These are phyloP conservation scores for Drosophila bocki DNA, from an alignment of 1,140 invertebrate genomes.

Conservation along the genomic window DNA sequence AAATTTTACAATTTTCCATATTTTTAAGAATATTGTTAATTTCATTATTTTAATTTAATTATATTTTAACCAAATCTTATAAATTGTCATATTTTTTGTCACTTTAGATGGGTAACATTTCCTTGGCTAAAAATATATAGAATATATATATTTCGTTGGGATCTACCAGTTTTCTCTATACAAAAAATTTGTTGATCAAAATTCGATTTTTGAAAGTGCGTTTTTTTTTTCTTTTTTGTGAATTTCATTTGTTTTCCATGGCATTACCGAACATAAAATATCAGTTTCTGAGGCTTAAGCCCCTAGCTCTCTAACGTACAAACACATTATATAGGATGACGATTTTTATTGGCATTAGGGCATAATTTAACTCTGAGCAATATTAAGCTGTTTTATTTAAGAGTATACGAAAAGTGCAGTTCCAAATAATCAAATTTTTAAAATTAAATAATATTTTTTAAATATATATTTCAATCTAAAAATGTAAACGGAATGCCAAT, in stretches of 20 bases:
- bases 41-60: neutral
- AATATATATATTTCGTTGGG: constrained; percentile 50
- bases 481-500: neutral
- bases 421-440: no score
- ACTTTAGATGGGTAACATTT: constrained; percentile 27
- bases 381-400: neutral
- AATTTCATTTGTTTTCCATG: constrained; percentile 27
- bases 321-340: constrained; percentile 6
- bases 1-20: neutral
- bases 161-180: constrained; percentile 41
- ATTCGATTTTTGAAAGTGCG: constrained; percentile 27
- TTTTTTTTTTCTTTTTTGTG: constrained; percentile 8
- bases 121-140: constrained; percentile 29
- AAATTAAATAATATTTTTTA: no score
- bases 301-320: constrained; percentile 7
- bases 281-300: constrained; percentile 17
- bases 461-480: no score
- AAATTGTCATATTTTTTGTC: constrained; percentile 11
- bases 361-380: no score
- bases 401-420: no score
- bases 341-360: constrained; percentile 1
- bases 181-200: constrained; percentile 28
- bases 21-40: neutral
- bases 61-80: neutral
- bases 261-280: constrained; percentile 36